phyloP scores from a whole-genome alignment of 2,888 invertebrate species.

The Thalpophila matura region DNA sequence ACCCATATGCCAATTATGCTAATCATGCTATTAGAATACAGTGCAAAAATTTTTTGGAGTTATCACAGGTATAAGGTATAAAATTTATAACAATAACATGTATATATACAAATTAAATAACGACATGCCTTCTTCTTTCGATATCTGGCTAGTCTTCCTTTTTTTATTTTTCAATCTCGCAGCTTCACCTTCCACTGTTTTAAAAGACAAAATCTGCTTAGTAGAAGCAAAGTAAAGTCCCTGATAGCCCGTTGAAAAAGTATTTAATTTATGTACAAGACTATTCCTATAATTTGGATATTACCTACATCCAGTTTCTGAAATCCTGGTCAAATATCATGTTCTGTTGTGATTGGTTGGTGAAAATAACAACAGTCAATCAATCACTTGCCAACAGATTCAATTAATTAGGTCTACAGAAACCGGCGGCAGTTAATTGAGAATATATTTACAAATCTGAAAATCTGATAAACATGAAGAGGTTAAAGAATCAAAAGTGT shows the following conservation, averaged over 20 bases:
- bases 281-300: background rate
- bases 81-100: constrained; percentile 47
- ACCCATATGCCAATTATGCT: constrained; percentile 1
- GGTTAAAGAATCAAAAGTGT: background rate
- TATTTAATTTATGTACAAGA: background rate
- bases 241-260: background rate
- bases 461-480: background rate
- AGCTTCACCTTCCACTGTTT: constrained; percentile 79
- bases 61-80: constrained; percentile 42
- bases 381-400: background rate
- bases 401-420: background rate
- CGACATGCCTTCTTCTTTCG: constrained; percentile 79
- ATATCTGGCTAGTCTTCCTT: constrained; percentile 65
- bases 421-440: background rate
- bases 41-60: constrained; percentile 61
- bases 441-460: constrained; percentile 16
- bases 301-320: too few species aligned
- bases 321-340: background rate
- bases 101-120: constrained; percentile 52
- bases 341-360: background rate
- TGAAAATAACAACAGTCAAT: background rate
- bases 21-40: constrained; percentile 57
- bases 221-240: background rate
- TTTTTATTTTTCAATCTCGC: constrained; percentile 68
- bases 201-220: constrained; percentile 57